A percentile compares a stretch with the other conserved stretches of the same genome.
These are phyloP conservation scores for Sarcophaga rosellei DNA, from an alignment of 2,888 invertebrate species.

Conservation along the genomic window DNA sequence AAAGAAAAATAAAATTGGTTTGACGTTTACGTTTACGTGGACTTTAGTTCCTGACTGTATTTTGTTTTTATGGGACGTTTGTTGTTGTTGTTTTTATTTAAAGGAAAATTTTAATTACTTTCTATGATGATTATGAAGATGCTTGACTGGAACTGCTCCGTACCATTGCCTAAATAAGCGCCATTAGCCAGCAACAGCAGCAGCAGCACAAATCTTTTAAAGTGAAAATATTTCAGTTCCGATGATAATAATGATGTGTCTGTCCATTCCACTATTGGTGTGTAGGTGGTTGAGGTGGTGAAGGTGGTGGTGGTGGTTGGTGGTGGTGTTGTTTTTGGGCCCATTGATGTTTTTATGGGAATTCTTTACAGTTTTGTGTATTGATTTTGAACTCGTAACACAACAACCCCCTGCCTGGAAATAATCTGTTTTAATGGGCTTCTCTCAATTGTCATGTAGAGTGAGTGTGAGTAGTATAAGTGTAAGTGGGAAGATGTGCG, in stretches of 20 bases:
- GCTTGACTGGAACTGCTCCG: conserved; percentile 31
- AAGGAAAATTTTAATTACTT: conserved; percentile 57
- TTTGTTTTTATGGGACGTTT: not conserved
- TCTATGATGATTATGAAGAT: conserved; percentile 29
- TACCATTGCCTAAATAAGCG: conserved; percentile 51
- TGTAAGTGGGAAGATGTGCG: not conserved
- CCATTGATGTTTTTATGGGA: conserved; percentile 16
- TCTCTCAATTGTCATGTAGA: not conserved
- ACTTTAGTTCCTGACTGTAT: not conserved
- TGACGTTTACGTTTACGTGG: no score
- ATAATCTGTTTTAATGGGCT: conserved; percentile 22
- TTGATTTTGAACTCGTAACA: conserved; percentile 39
- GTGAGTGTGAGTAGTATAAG: not conserved
- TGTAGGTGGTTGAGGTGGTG: not conserved
- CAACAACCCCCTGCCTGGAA: conserved; percentile 30
- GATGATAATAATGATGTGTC: conserved; percentile 16
- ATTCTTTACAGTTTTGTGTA: not conserved
- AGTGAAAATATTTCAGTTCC: conserved; percentile 45
- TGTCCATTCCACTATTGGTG: not conserved
- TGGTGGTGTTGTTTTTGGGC: not conserved
- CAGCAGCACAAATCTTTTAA: no score
- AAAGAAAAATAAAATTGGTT: no score
- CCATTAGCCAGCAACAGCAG: conserved; percentile 15
- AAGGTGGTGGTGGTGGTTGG: not conserved
- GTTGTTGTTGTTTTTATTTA: conserved; percentile 26